A percentile compares a stretch with the other conserved stretches of the same genome.
Evolutionary conservation across 2,888 invertebrate genomes (phyloP).

Genomic region (Drosophila fungiperda): DNA sequence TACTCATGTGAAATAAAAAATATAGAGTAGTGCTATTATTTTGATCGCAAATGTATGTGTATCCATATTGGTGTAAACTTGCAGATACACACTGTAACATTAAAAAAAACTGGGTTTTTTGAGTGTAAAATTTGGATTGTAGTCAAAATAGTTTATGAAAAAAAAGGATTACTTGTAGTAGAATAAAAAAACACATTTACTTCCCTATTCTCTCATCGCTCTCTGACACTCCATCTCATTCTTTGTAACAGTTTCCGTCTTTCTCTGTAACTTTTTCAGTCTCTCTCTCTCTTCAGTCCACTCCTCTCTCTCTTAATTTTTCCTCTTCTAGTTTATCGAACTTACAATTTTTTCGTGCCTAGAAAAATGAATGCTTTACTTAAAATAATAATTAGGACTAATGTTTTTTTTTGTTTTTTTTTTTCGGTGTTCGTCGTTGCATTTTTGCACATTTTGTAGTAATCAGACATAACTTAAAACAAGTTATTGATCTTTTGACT

Average conservation of each 20-base stretch:
- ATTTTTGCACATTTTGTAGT: not conserved
- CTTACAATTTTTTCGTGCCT: constrained; percentile 6
- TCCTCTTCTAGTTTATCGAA: constrained; percentile 6
- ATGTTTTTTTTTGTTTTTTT: not conserved
- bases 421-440: constrained; percentile 12
- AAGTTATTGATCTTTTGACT: not conserved
- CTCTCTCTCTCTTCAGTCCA: constrained; percentile 13
- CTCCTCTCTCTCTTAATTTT: constrained; percentile 6
- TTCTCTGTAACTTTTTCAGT: not conserved
- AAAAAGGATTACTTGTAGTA: constrained; percentile 17
- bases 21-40: not conserved
- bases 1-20: not conserved
- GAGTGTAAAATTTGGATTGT: not conserved
- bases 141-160: not conserved
- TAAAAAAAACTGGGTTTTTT: not conserved
- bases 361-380: constrained; percentile 23
- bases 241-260: not conserved
- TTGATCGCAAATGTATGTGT: not conserved
- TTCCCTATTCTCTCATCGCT: constrained; percentile 2
- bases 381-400: constrained; percentile 8
- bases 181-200: constrained; percentile 18
- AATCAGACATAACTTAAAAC: not conserved
- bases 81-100: not conserved
- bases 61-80: not conserved
- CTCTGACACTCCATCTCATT: not conserved